These are phyloP conservation scores for Hylomyscus alleni DNA, from an alignment of 2,797 vertebrate genomes.

Conservation along the genomic window DNA sequence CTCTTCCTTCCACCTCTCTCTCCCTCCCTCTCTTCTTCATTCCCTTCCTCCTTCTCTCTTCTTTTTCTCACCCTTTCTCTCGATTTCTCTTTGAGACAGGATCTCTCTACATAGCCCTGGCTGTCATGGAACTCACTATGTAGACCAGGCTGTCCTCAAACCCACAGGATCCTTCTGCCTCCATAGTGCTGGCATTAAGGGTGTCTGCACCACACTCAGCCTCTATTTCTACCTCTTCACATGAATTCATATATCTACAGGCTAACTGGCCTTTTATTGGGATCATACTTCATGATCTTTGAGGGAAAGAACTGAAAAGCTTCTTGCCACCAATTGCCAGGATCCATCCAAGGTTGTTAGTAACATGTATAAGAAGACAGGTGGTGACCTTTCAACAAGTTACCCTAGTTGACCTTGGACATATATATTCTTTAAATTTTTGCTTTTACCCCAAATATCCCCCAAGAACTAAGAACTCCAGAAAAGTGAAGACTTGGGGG, in stretches of 20 bases:
- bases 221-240: neutral
- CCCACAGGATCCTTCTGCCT: too few species aligned
- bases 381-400: neutral
- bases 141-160: neutral
- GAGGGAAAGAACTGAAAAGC: neutral
- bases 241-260: neutral
- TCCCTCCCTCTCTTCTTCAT: too few species aligned
- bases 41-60: neutral
- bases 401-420: neutral
- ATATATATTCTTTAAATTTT: neutral
- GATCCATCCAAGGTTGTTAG: neutral
- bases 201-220: neutral
- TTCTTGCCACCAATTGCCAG: neutral
- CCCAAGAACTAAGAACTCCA: neutral
- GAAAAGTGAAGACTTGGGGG: conserved; percentile 17
- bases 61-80: neutral
- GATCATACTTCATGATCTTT: neutral
- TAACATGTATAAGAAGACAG: neutral
- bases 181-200: neutral
- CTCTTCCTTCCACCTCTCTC: too few species aligned
- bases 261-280: neutral
- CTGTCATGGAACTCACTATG: neutral
- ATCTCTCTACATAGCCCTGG: neutral
- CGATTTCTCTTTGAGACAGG: neutral
- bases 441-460: neutral